Percentiles rank a stretch among this genome's conserved stretches.
Conservation (phyloP, 2,113 vertebrate species). For the Ranitomeya imitator region DNA sequence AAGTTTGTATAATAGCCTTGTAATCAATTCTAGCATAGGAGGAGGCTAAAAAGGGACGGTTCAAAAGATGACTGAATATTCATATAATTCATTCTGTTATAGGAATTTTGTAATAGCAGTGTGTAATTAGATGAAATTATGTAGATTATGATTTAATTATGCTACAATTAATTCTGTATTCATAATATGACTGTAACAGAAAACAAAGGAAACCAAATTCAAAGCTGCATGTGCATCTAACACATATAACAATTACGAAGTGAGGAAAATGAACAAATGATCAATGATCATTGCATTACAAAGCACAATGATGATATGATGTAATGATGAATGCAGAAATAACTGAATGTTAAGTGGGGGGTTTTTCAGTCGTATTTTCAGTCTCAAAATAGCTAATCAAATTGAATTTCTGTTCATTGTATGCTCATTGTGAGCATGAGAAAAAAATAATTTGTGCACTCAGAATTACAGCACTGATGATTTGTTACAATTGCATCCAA, state of each 20-base stretch:
- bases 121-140: conserved; percentile 44
- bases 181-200: not conserved
- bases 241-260: not conserved
- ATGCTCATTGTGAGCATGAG: not conserved
- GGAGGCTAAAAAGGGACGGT: not conserved
- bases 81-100: conserved; percentile 39
- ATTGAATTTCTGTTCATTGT: not conserved
- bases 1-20: conserved; percentile 35
- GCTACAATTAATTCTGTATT: conserved; percentile 39
- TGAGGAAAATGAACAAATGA: not conserved
- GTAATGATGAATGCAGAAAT: not conserved
- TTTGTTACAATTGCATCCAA: no score
- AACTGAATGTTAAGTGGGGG: not conserved
- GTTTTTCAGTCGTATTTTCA: not conserved
- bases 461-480: no score
- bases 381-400: not conserved
- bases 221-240: not conserved
- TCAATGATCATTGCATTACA: not conserved
- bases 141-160: conserved; percentile 25
- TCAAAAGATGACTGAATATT: conserved; percentile 37
- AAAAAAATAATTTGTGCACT: no score
- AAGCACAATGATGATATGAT: conserved; percentile 20
- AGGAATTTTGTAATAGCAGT: conserved; percentile 25
- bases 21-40: conserved; percentile 26
- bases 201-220: conserved; percentile 30